Evolutionary conservation across 1,140 invertebrate genomes (phyloP).

Genomic region (Drosophila malerkotliana): DNA sequence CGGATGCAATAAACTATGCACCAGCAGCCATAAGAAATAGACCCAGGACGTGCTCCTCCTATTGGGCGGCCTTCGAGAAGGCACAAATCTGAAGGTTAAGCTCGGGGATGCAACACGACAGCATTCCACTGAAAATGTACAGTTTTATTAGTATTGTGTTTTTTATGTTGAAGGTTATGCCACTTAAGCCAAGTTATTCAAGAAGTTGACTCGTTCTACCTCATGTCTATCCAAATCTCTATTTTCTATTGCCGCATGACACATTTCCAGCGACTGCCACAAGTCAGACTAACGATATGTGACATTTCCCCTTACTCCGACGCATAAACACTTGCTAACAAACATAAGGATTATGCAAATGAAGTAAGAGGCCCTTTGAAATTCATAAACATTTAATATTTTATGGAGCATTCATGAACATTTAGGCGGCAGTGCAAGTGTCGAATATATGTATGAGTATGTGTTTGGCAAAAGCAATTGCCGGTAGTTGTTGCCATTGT

Average conservation of each 20-base stretch:
- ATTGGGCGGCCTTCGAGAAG: slow-evolving; percentile 32
- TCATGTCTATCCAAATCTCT: slow-evolving; percentile 7
- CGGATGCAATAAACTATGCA: slow-evolving; percentile 74
- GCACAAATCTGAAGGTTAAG: neutral
- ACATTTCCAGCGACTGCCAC: slow-evolving; percentile 44
- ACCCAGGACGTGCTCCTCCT: slow-evolving; percentile 36
- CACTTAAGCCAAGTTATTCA: slow-evolving; percentile 18
- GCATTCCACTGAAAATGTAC: neutral
- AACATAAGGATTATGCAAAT: slow-evolving; percentile 72
- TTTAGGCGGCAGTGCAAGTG: slow-evolving; percentile 47
- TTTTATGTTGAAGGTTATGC: neutral
- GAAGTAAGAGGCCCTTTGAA: slow-evolving; percentile 59
- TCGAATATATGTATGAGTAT: slow-evolving; percentile 24
- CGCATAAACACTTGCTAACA: slow-evolving; percentile 44
- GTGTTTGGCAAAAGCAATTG: slow-evolving; percentile 47
- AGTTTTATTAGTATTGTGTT: neutral
- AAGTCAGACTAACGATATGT: slow-evolving; percentile 56
- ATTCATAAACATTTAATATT: slow-evolving; percentile 76
- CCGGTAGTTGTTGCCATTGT: slow-evolving; percentile 39
- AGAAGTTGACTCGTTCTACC: neutral
- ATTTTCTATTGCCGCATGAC: slow-evolving; percentile 19
- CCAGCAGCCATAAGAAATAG: slow-evolving; percentile 56
- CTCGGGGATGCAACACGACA: neutral
- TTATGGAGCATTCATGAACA: slow-evolving; percentile 62
- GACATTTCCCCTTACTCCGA: slow-evolving; percentile 47